phyloP scores from a whole-genome alignment of 2,888 invertebrate species.

The Cylindroiulus punctatus region DNA sequence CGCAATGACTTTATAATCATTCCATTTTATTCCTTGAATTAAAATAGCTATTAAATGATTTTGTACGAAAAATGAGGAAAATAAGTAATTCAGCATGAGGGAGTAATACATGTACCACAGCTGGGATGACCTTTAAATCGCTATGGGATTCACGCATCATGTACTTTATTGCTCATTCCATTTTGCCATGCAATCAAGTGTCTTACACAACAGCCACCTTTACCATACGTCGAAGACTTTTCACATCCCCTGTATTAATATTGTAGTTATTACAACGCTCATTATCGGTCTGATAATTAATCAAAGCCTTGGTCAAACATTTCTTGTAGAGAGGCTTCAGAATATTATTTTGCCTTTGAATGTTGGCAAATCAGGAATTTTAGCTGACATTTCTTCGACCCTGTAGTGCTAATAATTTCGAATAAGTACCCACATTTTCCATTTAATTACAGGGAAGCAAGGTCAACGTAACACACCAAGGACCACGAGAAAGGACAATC shows the following conservation, averaged over 20 bases:
- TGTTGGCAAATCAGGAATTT: background rate
- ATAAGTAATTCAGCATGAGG: too few species aligned
- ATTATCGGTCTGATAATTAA: background rate
- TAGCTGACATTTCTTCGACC: background rate
- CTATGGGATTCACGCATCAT: too few species aligned
- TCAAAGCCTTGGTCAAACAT: background rate
- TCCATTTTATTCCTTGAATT: too few species aligned
- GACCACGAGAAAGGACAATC: slow-evolving; percentile 52
- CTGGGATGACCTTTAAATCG: too few species aligned
- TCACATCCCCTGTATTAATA: too few species aligned
- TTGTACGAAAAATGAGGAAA: too few species aligned
- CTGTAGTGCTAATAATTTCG: background rate
- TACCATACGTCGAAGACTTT: too few species aligned
- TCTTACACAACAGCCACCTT: too few species aligned
- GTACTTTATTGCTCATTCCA: too few species aligned
- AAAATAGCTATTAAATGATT: too few species aligned
- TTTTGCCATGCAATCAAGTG: too few species aligned
- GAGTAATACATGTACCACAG: too few species aligned
- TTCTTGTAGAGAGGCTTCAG: background rate
- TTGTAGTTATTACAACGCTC: background rate
- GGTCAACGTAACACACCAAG: slow-evolving; percentile 23
- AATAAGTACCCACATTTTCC: slow-evolving; percentile 1
- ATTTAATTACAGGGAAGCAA: slow-evolving; percentile 16
- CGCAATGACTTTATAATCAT: background rate
- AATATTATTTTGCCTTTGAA: background rate